These are phyloP conservation scores for Tetraodon nigroviridis DNA, from an alignment of 2,113 vertebrate species.

Conservation along the genomic window DNA sequence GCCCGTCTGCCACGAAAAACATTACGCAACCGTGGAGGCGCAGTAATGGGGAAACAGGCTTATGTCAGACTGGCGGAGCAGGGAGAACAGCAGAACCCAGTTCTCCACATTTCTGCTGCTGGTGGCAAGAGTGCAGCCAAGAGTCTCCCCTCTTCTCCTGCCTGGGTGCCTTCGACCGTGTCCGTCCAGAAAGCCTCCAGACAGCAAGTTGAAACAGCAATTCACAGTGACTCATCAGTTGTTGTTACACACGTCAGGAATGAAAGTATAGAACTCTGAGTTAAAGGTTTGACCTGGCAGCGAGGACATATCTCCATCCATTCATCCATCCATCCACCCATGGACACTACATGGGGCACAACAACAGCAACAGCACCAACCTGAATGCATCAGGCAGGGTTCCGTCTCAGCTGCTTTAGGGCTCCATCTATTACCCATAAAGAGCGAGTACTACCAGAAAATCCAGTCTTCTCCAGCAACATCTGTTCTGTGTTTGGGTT, in stretches of 20 bases:
- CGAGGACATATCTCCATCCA: background rate
- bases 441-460: background rate
- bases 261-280: background rate
- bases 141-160: constrained; percentile 12
- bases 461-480: no score
- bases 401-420: no score
- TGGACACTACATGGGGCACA: no score
- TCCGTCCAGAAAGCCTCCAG: constrained; percentile 51
- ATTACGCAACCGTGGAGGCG: constrained; percentile 51
- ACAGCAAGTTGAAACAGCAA: constrained; percentile 32
- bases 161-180: constrained; percentile 30
- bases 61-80: constrained; percentile 60
- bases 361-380: no score
- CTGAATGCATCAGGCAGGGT: no score
- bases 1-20: constrained; percentile 65
- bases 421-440: background rate
- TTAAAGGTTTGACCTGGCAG: background rate
- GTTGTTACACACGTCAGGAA: constrained; percentile 26
- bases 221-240: constrained; percentile 45
- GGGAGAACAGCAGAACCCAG: constrained; percentile 60
- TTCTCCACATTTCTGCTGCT: constrained; percentile 41
- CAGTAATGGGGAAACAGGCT: constrained; percentile 54
- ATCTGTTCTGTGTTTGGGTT: no score
- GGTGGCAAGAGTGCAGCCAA: constrained; percentile 39
- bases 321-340: background rate